A percentile compares a stretch with the other conserved stretches of the same genome.
Conservation (phyloP, 2,888 invertebrate genomes). For the Carabus problematicus region DNA sequence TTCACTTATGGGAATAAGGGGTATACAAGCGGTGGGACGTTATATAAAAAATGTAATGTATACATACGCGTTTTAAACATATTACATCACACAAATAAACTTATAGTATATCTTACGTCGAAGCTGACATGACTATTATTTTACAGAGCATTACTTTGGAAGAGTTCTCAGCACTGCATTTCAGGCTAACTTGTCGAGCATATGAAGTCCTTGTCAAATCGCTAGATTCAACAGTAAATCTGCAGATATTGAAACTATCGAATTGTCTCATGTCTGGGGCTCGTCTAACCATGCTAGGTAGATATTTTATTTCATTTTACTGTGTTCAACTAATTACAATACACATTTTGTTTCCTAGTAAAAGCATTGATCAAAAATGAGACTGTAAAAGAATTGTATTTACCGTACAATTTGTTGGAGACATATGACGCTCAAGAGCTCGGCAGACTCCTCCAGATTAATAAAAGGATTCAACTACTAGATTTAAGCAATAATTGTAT, state of each 20-base stretch:
- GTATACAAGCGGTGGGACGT: conserved; percentile 84
- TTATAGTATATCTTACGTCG: background rate
- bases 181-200: conserved; percentile 17
- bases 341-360: conserved; percentile 62
- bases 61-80: background rate
- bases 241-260: conserved; percentile 70
- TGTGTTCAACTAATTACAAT: no score
- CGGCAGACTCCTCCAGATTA: conserved; percentile 75
- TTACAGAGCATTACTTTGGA: conserved; percentile 29
- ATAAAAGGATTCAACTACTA: conserved; percentile 77
- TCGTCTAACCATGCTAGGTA: no score
- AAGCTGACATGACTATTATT: background rate
- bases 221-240: conserved; percentile 15
- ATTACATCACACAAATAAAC: background rate
- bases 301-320: conserved; percentile 33
- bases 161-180: conserved; percentile 14
- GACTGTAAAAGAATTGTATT: conserved; percentile 77
- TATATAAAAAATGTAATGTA: conserved; percentile 77
- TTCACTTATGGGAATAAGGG: conserved; percentile 75
- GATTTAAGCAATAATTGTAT: conserved; percentile 79
- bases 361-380: conserved; percentile 80
- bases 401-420: conserved; percentile 82
- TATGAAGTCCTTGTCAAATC: conserved; percentile 19
- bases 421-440: conserved; percentile 80
- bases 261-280: no score